phyloP scores from a whole-genome alignment of 2,113 vertebrate species.

The Xiphophorus couchianus region DNA sequence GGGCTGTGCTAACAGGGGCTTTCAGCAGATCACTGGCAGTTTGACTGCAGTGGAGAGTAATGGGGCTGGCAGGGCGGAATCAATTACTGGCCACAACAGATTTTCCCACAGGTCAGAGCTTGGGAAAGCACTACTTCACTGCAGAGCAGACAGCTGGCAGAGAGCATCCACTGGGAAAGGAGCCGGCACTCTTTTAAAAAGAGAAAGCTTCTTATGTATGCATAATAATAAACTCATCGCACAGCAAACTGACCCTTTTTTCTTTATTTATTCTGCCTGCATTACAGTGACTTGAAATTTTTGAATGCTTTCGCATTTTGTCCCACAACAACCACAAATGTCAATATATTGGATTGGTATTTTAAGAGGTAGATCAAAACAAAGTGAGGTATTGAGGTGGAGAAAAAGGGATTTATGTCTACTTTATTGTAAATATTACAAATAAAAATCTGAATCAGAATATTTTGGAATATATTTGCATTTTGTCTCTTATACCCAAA shows the following conservation, averaged over 20 bases:
- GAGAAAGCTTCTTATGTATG: slow-evolving; percentile 74
- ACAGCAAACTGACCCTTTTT: slow-evolving; percentile 78
- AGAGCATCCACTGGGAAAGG: slow-evolving; percentile 85
- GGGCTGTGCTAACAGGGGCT: slow-evolving; percentile 69
- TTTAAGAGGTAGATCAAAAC: no score
- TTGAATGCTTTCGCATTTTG: no score
- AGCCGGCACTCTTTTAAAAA: slow-evolving; percentile 65
- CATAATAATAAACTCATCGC: slow-evolving; percentile 77
- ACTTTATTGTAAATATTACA: no score
- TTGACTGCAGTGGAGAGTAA: slow-evolving; percentile 93
- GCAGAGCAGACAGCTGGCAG: slow-evolving; percentile 88
- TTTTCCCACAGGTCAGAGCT: slow-evolving; percentile 99
- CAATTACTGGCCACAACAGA: slow-evolving; percentile 99
- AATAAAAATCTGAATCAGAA: no score
- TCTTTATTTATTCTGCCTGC: slow-evolving; percentile 66
- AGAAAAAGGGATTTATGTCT: no score
- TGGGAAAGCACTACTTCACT: slow-evolving; percentile 91
- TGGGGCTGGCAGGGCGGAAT: slow-evolving; percentile 99
- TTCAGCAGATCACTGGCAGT: slow-evolving; percentile 91
- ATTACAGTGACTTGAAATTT: not conserved
- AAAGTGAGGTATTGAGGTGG: no score
- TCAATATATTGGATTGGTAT: no score
- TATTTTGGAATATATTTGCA: no score
- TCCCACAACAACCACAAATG: no score
- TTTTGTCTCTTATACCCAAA: no score